A percentile compares a stretch with the other conserved stretches of the same genome.
Evolutionary conservation across 2,888 invertebrate genomes (phyloP).

Genomic region (Cryptocephalus primarius): DNA sequence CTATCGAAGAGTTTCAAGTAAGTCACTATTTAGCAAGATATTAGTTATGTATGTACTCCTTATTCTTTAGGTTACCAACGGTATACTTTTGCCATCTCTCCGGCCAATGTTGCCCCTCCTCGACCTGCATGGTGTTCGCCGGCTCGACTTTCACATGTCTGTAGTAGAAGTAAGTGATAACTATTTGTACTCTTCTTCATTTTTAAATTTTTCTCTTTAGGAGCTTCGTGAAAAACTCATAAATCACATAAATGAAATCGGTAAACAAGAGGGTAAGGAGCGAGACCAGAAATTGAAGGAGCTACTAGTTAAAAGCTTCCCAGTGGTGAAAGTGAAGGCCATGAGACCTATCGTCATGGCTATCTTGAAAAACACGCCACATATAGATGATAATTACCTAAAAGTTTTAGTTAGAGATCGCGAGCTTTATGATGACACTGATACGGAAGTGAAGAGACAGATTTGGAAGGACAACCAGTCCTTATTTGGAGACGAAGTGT

Average conservation of each 20-base stretch:
- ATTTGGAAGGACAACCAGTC: constrained; percentile 98
- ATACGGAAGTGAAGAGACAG: constrained; percentile 93
- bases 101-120: constrained; percentile 90
- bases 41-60: not conserved
- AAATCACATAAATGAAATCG: constrained; percentile 74
- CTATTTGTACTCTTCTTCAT: not conserved
- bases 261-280: constrained; percentile 58
- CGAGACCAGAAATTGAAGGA: constrained; percentile 81
- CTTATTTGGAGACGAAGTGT: constrained; percentile 93
- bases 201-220: constrained; percentile 23
- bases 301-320: constrained; percentile 82
- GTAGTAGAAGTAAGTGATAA: constrained; percentile 62
- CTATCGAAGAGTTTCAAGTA: constrained; percentile 96
- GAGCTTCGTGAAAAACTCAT: constrained; percentile 62
- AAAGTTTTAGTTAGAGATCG: constrained; percentile 69
- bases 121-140: constrained; percentile 85
- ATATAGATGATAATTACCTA: constrained; percentile 84
- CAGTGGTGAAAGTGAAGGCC: constrained; percentile 83
- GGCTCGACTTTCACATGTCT: constrained; percentile 90
- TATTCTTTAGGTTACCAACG: constrained; percentile 64
- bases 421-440: constrained; percentile 86
- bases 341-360: constrained; percentile 91
- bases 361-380: constrained; percentile 82
- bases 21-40: not conserved
- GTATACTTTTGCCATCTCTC: constrained; percentile 81